These are phyloP conservation scores for Chionodraco myersi DNA, from an alignment of 2,113 vertebrate species.

Conservation along the genomic window DNA sequence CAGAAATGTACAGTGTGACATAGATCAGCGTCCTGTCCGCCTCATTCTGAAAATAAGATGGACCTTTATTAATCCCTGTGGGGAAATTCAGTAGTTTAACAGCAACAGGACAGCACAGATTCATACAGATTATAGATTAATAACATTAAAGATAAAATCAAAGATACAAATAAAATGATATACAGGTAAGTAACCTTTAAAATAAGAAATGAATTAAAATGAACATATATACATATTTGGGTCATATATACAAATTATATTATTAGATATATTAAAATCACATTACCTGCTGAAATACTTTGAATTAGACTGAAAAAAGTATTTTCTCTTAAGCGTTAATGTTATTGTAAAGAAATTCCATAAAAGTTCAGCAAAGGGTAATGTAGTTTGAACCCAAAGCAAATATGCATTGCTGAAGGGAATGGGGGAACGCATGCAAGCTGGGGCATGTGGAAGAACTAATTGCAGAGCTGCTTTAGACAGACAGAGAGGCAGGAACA, in stretches of 20 bases:
- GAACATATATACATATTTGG: too few species aligned
- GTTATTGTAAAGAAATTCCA: neutral
- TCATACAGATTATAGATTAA: too few species aligned
- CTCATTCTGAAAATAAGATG: constrained; percentile 88
- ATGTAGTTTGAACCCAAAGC: constrained; percentile 1
- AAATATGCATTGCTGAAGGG: constrained; percentile 42
- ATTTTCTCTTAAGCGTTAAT: neutral
- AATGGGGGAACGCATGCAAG: constrained; percentile 62
- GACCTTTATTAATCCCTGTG: too few species aligned
- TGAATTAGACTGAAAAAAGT: neutral
- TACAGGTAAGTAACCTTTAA: too few species aligned
- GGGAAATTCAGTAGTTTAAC: too few species aligned
- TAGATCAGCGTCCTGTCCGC: constrained; percentile 98
- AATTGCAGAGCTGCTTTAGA: constrained; percentile 22
- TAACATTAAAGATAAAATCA: too few species aligned
- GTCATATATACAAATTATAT: too few species aligned
- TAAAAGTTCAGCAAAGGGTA: neutral
- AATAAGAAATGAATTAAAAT: too few species aligned
- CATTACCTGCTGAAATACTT: neutral
- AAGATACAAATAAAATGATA: too few species aligned
- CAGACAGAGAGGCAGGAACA: neutral
- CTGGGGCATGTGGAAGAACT: constrained; percentile 59
- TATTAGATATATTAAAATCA: neutral
- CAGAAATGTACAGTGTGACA: constrained; percentile 97
- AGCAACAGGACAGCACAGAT: too few species aligned